Percentiles rank a stretch among this genome's conserved stretches.
These are phyloP conservation scores for Ctena decussata DNA, from an alignment of 2,888 invertebrate genomes.

Conservation along the genomic window DNA sequence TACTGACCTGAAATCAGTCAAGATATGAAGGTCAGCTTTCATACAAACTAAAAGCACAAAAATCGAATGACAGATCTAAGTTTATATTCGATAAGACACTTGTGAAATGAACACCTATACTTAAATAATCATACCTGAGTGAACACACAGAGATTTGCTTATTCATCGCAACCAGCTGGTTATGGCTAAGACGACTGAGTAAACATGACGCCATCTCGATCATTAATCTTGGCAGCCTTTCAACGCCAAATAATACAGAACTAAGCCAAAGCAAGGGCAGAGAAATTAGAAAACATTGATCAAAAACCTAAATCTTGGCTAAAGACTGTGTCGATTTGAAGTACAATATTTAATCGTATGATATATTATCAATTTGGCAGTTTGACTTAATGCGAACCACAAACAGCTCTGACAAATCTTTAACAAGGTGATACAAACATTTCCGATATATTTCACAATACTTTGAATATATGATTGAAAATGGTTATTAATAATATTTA, in stretches of 20 bases:
- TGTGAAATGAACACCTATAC: slow-evolving; percentile 4
- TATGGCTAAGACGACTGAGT: not conserved
- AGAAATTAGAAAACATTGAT: not conserved
- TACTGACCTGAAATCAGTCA: not conserved
- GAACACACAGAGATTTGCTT: slow-evolving; percentile 7
- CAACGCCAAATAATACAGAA: slow-evolving; percentile 1
- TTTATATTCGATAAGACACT: slow-evolving; percentile 6
- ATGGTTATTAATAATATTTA: not conserved
- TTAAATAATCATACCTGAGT: not conserved
- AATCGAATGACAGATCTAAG: not conserved
- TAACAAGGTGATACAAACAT: not conserved
- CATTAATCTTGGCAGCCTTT: slow-evolving; percentile 11
- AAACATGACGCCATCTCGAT: slow-evolving; percentile 12
- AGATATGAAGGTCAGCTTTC: not conserved
- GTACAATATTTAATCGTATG: not conserved
- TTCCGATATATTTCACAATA: not conserved
- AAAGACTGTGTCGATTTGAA: not conserved
- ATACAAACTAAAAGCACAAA: not conserved
- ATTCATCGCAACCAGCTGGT: slow-evolving; percentile 10
- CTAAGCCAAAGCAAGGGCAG: not conserved
- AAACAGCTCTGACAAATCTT: not conserved
- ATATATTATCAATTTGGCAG: too few species aligned
- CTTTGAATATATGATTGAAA: not conserved
- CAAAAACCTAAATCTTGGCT: slow-evolving; percentile 4
- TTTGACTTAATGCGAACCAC: not conserved